Evolutionary conservation across 2,888 invertebrate species (phyloP), one percentile per base, ranked within the genome.

Genomic region (Deroplatys truncata): DNA sequence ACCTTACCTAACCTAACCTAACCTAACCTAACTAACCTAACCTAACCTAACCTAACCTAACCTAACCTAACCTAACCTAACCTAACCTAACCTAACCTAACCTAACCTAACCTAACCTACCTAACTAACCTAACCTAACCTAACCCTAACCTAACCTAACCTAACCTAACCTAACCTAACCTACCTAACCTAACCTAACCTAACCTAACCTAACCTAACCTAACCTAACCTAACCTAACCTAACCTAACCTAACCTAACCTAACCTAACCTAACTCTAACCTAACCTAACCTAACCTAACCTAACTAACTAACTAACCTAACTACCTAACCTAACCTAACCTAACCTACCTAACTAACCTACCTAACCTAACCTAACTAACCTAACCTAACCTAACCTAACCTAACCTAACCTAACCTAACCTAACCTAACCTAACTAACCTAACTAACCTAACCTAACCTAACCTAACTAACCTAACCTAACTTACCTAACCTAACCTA

Each of bases 321-420:
- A 85, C 35, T 7, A 35, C 35, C 35, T 35, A 35, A 35, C 5
- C 35, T 35, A 35, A 35, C 35, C 35, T 35, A 35, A 35, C 35
- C 35, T 35, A 35, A 35, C 35, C 35, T 35, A 35, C 35, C 35
- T 35, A 35, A 35, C 35, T 28, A 8, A 85, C 10, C 85, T 28
- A 85, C 10, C 10, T 28, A 85, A 85, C 10, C 29, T 15, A 85
- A 85, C 85, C 85, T 85, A 85, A 85, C 85, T 83, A 84, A 91
- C 91, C 91, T 91, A 91, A 91, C 91, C 91, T 91, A 91, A 91
- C 91, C 91, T 89, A 91, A 91, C 91, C 91, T 91, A 89, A 91
- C 91, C 91, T 91, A 87, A 89, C 88, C 90, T 35, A 35, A 35
- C 35, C 35, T 35, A 35, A 35, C 35, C 35, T 35, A 35, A 35